These are phyloP conservation scores for Orestias chungarensis DNA, from an alignment of 2,797 vertebrate species.

Conservation along the genomic window DNA sequence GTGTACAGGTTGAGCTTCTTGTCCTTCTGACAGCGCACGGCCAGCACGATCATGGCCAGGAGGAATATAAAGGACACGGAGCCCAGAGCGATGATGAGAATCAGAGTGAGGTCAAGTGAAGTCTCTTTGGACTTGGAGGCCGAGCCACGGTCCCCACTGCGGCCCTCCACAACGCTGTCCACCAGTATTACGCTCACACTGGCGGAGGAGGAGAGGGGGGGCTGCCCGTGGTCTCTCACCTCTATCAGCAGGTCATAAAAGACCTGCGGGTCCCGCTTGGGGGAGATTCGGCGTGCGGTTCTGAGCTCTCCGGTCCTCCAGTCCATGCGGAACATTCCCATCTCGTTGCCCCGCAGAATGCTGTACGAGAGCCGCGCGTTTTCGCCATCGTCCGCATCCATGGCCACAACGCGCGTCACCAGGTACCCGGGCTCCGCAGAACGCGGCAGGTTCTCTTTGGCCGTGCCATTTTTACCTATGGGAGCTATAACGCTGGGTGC, in stretches of 20 bases:
- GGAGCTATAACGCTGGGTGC: slow-evolving; percentile 91
- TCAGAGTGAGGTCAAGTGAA: slow-evolving; percentile 94
- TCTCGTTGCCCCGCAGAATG: slow-evolving; percentile 91
- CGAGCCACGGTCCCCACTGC: slow-evolving; percentile 80
- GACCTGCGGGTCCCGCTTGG: slow-evolving; percentile 89
- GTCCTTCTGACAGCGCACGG: slow-evolving; percentile 96
- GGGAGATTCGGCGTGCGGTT: slow-evolving; percentile 89
- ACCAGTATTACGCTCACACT: slow-evolving; percentile 90
- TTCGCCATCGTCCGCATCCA: slow-evolving; percentile 94
- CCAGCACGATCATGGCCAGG: slow-evolving; percentile 96
- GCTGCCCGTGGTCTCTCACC: slow-evolving; percentile 95
- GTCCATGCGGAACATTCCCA: slow-evolving; percentile 96
- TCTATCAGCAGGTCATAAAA: slow-evolving; percentile 94
- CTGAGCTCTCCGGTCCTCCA: slow-evolving; percentile 95
- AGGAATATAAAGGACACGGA: slow-evolving; percentile 97
- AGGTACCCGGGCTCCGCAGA: slow-evolving; percentile 94
- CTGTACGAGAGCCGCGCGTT: slow-evolving; percentile 96
- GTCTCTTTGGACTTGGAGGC: slow-evolving; percentile 84
- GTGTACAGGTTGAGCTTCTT: slow-evolving; percentile 95
- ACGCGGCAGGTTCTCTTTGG: slow-evolving; percentile 90
- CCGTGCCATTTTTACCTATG: slow-evolving; percentile 90
- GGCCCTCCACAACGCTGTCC: slow-evolving; percentile 87
- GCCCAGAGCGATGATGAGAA: slow-evolving; percentile 96
- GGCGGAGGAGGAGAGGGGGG: slow-evolving; percentile 93
- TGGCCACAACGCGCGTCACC: slow-evolving; percentile 91